Conservation (phyloP, 2,797 vertebrate species). For the Bradypodion ventrale region DNA sequence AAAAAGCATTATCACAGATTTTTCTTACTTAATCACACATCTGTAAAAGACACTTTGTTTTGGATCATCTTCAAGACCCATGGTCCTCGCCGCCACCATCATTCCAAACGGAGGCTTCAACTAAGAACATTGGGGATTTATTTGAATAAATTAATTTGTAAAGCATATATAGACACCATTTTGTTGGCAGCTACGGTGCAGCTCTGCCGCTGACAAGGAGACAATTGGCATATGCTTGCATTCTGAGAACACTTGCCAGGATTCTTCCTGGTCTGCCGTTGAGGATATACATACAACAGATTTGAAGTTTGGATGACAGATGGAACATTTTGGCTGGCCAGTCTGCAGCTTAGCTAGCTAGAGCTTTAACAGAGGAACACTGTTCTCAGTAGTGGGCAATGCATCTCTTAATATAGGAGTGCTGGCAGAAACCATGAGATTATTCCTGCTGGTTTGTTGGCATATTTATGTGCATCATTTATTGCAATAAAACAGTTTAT, state of each 20-base stretch:
- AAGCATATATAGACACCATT: constrained; percentile 60
- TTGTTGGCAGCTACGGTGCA: constrained; percentile 56
- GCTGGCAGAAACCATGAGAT: neutral
- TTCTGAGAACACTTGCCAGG: constrained; percentile 59
- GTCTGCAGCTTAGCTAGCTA: constrained; percentile 39
- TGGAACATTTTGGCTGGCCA: constrained; percentile 39
- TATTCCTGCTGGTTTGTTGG: constrained; percentile 8
- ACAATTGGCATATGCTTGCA: constrained; percentile 32
- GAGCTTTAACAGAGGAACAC: neutral
- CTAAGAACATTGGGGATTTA: constrained; percentile 60
- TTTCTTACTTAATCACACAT: constrained; percentile 68
- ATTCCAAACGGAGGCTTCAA: too few relatives aligned
- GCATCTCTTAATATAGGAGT: constrained; percentile 26
- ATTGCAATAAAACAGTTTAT: neutral
- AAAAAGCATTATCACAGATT: constrained; percentile 61
- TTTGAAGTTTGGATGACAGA: constrained; percentile 38
- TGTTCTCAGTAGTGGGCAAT: neutral
- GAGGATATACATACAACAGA: constrained; percentile 57
- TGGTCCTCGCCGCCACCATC: constrained; percentile 40
- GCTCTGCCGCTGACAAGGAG: constrained; percentile 37
- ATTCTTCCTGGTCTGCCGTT: constrained; percentile 43
- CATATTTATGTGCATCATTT: neutral
- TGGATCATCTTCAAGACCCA: constrained; percentile 64
- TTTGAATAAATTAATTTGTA: constrained; percentile 72
- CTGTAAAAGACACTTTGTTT: constrained; percentile 68